A percentile compares a stretch with the other conserved stretches of the same genome.
Conservation (phyloP, 2,113 vertebrate genomes). For the Athene noctua region DNA sequence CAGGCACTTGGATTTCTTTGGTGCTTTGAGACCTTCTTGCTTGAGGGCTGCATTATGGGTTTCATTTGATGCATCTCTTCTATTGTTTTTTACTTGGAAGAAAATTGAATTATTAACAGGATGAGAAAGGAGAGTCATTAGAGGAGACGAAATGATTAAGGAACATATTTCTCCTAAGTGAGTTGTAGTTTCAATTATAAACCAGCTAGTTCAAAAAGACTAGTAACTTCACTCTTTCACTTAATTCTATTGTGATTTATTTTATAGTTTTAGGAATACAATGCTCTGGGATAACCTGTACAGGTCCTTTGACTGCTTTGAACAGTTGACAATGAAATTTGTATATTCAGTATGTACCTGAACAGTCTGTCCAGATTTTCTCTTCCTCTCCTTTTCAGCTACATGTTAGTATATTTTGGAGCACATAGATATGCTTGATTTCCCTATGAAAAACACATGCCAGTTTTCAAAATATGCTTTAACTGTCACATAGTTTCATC, state of each 20-base stretch:
- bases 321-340: background rate
- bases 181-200: background rate
- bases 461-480: background rate
- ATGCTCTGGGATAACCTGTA: background rate
- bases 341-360: no score
- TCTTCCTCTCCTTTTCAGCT: background rate
- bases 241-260: background rate
- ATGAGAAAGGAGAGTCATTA: background rate
- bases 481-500: background rate
- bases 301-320: background rate
- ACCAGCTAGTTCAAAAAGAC: background rate
- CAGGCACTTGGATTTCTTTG: constrained; percentile 12
- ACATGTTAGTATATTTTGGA: background rate
- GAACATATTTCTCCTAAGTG: background rate
- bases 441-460: background rate
- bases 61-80: background rate
- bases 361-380: background rate
- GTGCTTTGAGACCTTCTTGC: background rate
- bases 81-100: background rate
- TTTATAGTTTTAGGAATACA: background rate
- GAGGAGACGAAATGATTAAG: background rate
- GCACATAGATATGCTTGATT: background rate
- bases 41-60: background rate
- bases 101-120: background rate
- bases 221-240: background rate